These are phyloP conservation scores for Meloidogyne hapla DNA, from an alignment of 1,140 invertebrate genomes.

Conservation along the genomic window DNA sequence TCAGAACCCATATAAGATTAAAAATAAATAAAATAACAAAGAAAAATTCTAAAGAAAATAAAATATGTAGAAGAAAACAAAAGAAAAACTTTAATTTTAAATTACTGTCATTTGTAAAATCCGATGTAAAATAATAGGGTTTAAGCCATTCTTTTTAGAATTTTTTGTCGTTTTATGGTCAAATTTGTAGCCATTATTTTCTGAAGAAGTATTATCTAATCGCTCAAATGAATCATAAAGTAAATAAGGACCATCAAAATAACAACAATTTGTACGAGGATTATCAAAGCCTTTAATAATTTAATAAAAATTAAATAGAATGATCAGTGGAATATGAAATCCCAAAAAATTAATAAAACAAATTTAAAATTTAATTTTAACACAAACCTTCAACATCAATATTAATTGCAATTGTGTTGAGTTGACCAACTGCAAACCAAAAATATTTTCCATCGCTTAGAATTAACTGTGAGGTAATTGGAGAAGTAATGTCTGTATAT, in stretches of 20 bases:
- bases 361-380: too few relatives aligned
- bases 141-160: constrained; percentile 10
- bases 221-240: constrained; percentile 37
- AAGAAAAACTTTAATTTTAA: constrained; percentile 2
- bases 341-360: too few relatives aligned
- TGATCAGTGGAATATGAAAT: too few relatives aligned
- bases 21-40: not conserved
- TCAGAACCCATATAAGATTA: too few relatives aligned
- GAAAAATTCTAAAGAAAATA: not conserved
- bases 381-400: constrained; percentile 43
- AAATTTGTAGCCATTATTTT: constrained; percentile 12
- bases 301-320: constrained; percentile 5
- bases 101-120: constrained; percentile 26
- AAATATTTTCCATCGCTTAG: constrained; percentile 57
- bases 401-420: constrained; percentile 63
- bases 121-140: constrained; percentile 14
- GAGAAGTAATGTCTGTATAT: constrained; percentile 53
- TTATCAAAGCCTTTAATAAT: constrained; percentile 37
- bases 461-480: constrained; percentile 56
- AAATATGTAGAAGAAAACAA: not conserved
- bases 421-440: constrained; percentile 56
- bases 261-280: constrained; percentile 35
- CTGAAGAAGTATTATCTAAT: not conserved
- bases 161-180: not conserved
- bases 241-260: constrained; percentile 29